A percentile compares a stretch with the other conserved stretches of the same genome.
phyloP scores from a whole-genome alignment of 2,113 vertebrate genomes.

The Blennius ocellaris region DNA sequence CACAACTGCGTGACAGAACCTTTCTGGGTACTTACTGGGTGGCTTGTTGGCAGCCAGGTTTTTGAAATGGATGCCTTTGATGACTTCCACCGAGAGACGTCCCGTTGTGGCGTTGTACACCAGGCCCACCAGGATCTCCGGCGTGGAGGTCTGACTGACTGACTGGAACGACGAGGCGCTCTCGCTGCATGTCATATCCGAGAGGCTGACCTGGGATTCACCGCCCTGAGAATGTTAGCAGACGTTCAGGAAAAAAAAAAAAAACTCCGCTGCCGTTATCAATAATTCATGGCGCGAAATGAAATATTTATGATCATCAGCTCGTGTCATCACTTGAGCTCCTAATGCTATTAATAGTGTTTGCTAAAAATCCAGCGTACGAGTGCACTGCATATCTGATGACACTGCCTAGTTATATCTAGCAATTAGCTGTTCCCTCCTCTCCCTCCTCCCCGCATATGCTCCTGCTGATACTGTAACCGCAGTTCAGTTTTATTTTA shows the following conservation, averaged over 20 bases:
- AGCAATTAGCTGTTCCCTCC: background rate
- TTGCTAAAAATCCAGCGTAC: background rate
- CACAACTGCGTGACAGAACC: background rate
- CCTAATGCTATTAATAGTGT: background rate
- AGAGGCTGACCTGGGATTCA: slow-evolving; percentile 94
- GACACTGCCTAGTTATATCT: background rate
- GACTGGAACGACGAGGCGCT: slow-evolving; percentile 95
- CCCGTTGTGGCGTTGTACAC: slow-evolving; percentile 98
- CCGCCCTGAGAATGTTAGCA: slow-evolving; percentile 86
- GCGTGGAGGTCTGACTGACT: slow-evolving; percentile 89
- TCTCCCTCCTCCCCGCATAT: background rate
- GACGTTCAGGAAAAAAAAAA: slow-evolving; percentile 5
- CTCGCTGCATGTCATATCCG: slow-evolving; percentile 94
- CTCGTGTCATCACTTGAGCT: background rate
- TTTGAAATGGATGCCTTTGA: slow-evolving; percentile 99
- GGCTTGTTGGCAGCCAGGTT: slow-evolving; percentile 97
- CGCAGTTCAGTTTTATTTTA: background rate
- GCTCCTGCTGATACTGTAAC: background rate
- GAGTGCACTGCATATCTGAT: background rate
- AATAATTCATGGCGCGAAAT: slow-evolving; percentile 2
- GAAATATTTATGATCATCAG: background rate
- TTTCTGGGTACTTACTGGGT: slow-evolving; percentile 92
- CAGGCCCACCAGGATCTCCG: slow-evolving; percentile 96
- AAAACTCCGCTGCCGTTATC: background rate
- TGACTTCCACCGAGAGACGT: slow-evolving; percentile 96